Conservation (phyloP, 2,888 invertebrate genomes). For the Amphimallon solstitiale region DNA sequence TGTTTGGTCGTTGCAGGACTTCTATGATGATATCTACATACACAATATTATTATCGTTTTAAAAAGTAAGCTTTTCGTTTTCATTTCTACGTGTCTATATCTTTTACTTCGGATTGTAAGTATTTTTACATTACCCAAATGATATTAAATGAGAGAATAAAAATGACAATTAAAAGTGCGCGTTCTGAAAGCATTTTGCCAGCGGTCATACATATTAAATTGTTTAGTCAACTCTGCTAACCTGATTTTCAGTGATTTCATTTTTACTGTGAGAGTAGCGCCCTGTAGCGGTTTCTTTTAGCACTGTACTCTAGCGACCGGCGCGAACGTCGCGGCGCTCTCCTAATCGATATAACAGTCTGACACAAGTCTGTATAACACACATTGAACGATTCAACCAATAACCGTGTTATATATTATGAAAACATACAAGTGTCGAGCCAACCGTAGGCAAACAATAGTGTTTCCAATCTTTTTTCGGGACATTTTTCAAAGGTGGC, state of each 20-base stretch:
- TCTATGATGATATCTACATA: too few relatives aligned
- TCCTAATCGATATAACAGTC: conserved; percentile 60
- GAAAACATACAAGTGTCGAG: conserved; percentile 37
- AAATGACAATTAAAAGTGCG: too few relatives aligned
- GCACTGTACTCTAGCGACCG: conserved; percentile 55
- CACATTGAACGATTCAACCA: conserved; percentile 46
- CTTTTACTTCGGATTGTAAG: too few relatives aligned
- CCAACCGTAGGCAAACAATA: conserved; percentile 20
- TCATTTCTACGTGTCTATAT: too few relatives aligned
- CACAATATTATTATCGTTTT: too few relatives aligned
- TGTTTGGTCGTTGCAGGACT: too few relatives aligned
- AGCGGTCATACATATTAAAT: too few relatives aligned
- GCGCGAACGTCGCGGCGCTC: conserved; percentile 54
- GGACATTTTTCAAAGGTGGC: conserved; percentile 26
- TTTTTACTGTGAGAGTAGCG: conserved; percentile 41
- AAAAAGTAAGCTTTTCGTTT: too few relatives aligned
- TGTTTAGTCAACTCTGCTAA: neutral
- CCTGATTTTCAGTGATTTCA: conserved; percentile 11
- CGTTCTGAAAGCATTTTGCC: too few relatives aligned
- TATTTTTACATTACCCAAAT: too few relatives aligned
- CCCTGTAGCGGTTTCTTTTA: conserved; percentile 48
- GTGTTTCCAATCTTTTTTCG: conserved; percentile 17
- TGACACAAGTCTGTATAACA: conserved; percentile 58
- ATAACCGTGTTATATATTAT: conserved; percentile 43
- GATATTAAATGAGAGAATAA: too few relatives aligned